Base-by-base conservation (phyloP, 1,140 invertebrate species). In the Hyles euphorbiae region DNA sequence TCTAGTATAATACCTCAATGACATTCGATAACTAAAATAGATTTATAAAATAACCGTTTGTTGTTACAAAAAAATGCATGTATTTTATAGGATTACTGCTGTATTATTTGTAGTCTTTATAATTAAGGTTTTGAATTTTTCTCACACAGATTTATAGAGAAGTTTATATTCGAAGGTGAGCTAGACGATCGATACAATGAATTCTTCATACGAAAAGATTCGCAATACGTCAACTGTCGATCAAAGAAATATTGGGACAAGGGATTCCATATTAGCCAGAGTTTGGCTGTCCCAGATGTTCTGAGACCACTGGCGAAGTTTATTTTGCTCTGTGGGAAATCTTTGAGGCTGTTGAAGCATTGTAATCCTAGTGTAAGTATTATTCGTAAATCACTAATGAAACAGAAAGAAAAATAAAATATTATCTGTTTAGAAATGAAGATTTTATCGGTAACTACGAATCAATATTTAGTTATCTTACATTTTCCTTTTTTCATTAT, bases 101-200 rank as follows among this genome's bases (percentile, higher is more conserved):
- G 22, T 22, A 22, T 22, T 22, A 22, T 22, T 22, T 22, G 22
- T 22, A 22, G 22, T 22, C 2, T 22, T 22, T 22, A 22, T 22
- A 22, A 22, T 22, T 22, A 22, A 22, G 22, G 22, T 22, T 22
- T 22, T 22, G 0, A 22, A 22, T 22, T 0, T 22, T 22, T 22
- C 22, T 22, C 22, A 83, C 81, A 2, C 58, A 92, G 92, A 64
- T 91, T 92, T 60, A 87, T 93, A n/a, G 89, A 92, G 69, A 84
- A 90, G 60, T 93, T 92, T 86, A 90, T 93, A 66, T 93, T 93
- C 58, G 91, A 93, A 73, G 92, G 92, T 1, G 87, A 90, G 57
- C 82, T 91, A 43, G 88, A 92, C 11, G 92, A 93, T 64, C 63
- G 83, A 53, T 91, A 90, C 52, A 89, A 90, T 55, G 92, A 93